These are phyloP conservation scores for Oscheius onirici DNA, from an alignment of 2,888 invertebrate genomes.

Conservation along the genomic window DNA sequence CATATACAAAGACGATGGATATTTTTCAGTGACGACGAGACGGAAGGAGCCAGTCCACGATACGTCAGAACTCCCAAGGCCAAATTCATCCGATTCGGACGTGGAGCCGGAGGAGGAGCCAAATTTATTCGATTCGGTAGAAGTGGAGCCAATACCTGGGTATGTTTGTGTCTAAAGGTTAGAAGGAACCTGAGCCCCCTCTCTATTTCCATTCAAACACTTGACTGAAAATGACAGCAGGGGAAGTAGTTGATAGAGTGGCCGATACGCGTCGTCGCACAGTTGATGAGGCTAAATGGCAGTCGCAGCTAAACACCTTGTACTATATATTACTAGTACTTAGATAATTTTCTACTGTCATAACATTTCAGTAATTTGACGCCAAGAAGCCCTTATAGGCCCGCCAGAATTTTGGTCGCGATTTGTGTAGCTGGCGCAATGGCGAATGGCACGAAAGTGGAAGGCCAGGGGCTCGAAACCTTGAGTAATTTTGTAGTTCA, in stretches of 20 bases:
- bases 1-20: neutral
- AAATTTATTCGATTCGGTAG: constrained; percentile 69
- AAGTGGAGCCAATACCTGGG: constrained; percentile 56
- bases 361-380: too few relatives aligned
- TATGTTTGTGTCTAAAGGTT: constrained; percentile 32
- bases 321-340: too few relatives aligned
- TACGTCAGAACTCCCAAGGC: constrained; percentile 61
- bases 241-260: constrained; percentile 3
- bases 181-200: constrained; percentile 8
- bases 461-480: too few relatives aligned
- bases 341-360: too few relatives aligned
- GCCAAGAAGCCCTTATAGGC: too few relatives aligned
- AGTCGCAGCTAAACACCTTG: too few relatives aligned
- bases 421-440: too few relatives aligned
- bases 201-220: neutral
- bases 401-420: too few relatives aligned
- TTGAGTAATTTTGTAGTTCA: too few relatives aligned
- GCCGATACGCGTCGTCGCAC: constrained; percentile 18
- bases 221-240: constrained; percentile 14
- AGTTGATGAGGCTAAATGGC: constrained; percentile 10
- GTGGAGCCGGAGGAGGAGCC: constrained; percentile 61
- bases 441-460: too few relatives aligned
- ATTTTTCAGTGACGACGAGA: constrained; percentile 25
- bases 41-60: constrained; percentile 34
- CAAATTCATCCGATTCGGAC: constrained; percentile 68